These are phyloP conservation scores for Enteromius anoplus DNA, from an alignment of 2,797 vertebrate genomes.

Conservation along the genomic window DNA sequence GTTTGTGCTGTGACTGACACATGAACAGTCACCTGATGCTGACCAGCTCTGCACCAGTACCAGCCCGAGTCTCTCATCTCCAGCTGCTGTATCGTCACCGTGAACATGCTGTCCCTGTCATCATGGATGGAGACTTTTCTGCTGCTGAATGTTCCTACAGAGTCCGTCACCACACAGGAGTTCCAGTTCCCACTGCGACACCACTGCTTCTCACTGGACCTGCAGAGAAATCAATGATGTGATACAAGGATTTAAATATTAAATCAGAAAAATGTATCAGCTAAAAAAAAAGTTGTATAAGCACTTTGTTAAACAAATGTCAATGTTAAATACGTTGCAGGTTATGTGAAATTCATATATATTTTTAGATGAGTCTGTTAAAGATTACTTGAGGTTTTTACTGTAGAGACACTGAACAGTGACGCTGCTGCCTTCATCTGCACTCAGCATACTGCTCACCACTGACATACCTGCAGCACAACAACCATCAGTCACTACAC, in stretches of 20 bases:
- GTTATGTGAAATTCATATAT: background rate
- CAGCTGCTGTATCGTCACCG: conserved; percentile 70
- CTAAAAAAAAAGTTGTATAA: background rate
- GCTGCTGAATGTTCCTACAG: conserved; percentile 66
- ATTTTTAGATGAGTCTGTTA: background rate
- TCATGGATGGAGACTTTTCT: conserved; percentile 70
- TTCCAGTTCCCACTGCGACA: conserved; percentile 74
- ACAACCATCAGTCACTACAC: background rate
- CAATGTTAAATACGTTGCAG: background rate
- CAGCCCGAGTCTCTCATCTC: conserved; percentile 70
- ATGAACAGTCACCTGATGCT: conserved; percentile 61
- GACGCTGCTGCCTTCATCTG: conserved; percentile 49
- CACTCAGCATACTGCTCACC: conserved; percentile 24
- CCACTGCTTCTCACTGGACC: conserved; percentile 76
- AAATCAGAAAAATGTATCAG: too few species aligned
- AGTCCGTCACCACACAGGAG: conserved; percentile 66
- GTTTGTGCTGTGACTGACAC: conserved; percentile 65
- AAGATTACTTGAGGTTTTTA: conserved; percentile 63
- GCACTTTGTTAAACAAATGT: background rate
- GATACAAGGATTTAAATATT: conserved; percentile 10
- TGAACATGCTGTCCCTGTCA: conserved; percentile 68
- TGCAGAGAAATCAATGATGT: conserved; percentile 63
- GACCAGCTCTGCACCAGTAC: conserved; percentile 73
- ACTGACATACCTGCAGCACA: conserved; percentile 68
- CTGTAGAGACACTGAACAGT: conserved; percentile 59